These are phyloP conservation scores for Toxotes jaculatrix DNA, from an alignment of 2,113 vertebrate species.

Conservation along the genomic window DNA sequence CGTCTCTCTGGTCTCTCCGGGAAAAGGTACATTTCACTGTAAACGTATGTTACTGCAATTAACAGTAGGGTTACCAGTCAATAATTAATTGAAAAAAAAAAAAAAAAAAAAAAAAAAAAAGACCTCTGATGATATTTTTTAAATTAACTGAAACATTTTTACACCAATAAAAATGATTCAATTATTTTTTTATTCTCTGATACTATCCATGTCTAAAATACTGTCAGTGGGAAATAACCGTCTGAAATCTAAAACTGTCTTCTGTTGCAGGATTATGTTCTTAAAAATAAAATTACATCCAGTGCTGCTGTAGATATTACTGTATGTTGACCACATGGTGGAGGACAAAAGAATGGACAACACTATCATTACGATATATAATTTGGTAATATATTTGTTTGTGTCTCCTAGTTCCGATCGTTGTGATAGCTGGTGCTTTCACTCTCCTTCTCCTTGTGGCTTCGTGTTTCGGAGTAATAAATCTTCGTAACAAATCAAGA, in stretches of 20 bases:
- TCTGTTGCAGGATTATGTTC: not conserved
- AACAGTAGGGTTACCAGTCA: too few relatives aligned
- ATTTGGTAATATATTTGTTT: not conserved
- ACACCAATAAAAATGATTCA: not conserved
- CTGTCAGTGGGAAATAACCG: too few relatives aligned
- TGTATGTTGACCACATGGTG: not conserved
- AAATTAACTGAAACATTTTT: too few relatives aligned
- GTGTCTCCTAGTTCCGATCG: not conserved
- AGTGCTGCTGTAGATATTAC: not conserved
- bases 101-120: too few relatives aligned
- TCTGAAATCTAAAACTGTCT: too few relatives aligned
- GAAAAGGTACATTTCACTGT: conserved; percentile 38
- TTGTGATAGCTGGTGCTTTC: not conserved
- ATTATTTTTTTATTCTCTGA: not conserved
- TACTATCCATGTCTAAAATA: too few relatives aligned
- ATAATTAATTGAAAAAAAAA: too few relatives aligned
- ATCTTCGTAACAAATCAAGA: not conserved
- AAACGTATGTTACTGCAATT: not conserved
- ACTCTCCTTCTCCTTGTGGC: not conserved
- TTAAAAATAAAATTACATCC: not conserved
- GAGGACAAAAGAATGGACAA: not conserved
- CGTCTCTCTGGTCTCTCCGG: conserved; percentile 5
- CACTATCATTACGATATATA: not conserved
- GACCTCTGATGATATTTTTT: too few relatives aligned
- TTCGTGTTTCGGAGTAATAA: not conserved